These are phyloP conservation scores for Andrena praecox DNA, from an alignment of 2,888 invertebrate species.

Conservation along the genomic window DNA sequence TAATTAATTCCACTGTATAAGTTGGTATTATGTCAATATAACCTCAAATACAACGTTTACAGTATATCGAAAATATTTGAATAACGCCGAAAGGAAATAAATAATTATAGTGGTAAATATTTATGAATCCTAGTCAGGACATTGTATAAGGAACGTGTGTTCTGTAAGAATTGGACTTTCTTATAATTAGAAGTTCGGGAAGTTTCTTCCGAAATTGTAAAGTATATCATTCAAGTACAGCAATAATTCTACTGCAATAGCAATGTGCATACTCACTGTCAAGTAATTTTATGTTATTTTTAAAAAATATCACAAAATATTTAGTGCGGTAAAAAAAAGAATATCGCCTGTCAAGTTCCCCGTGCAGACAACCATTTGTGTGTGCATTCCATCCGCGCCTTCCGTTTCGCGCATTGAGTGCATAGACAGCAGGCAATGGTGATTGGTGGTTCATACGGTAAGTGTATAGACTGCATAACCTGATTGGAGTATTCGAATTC, in stretches of 20 bases:
- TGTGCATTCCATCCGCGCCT: too few relatives aligned
- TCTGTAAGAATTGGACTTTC: background rate
- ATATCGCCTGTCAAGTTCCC: slow-evolving; percentile 12
- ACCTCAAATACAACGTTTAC: slow-evolving; percentile 33
- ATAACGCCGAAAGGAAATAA: background rate
- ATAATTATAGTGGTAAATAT: background rate
- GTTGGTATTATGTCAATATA: slow-evolving; percentile 19
- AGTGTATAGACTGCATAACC: too few relatives aligned
- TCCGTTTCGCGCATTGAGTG: too few relatives aligned
- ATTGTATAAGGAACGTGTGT: background rate
- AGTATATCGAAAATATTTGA: background rate
- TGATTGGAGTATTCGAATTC: too few relatives aligned
- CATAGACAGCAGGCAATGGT: too few relatives aligned
- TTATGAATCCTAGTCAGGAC: background rate
- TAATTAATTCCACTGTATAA: background rate
- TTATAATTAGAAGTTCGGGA: background rate
- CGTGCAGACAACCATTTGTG: slow-evolving; percentile 21
- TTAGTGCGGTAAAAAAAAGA: background rate
- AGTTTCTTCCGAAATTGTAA: background rate
- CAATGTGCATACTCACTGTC: slow-evolving; percentile 29
- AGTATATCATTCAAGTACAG: background rate
- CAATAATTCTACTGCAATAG: background rate
- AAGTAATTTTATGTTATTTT: slow-evolving; percentile 18
- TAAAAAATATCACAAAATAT: slow-evolving; percentile 19
- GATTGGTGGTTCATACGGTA: too few relatives aligned